Base-by-base conservation (phyloP, 53 echinoderm and acorn worm genomes). In the Paracentrotus lividus region DNA sequence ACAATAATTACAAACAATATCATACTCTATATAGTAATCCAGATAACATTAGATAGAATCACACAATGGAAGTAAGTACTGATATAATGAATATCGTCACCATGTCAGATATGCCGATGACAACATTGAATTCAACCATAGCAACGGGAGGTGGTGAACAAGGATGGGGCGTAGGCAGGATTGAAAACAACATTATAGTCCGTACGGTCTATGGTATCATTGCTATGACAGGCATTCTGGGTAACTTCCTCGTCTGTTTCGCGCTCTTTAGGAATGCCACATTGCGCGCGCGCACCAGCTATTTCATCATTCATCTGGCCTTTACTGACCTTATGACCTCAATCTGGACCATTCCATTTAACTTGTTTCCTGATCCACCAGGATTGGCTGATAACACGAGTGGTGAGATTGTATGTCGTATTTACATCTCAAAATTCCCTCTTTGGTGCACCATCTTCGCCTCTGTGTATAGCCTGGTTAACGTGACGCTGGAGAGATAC, bases 261-360 rank as follows among this genome's bases (percentile, higher is more conserved):
- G 95, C 95, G 23, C 84, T 97, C 8, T 38, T 95, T 16, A 94
- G 98, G 38, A 95, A 95, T 18, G 93, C 95, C 7, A 85, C 94
- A 44, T 76, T 98, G 36, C 96, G 98, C 61, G 93, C 95, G 32
- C 76, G 95, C 55, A 98, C 98, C 67, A 98, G 97, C 56, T 78
- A 97, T 32, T 98, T 98, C 78, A 95, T 98, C 78, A 92, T 97
- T 21, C 97, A 97, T 42, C 96, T 98, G 3, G 95, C 98, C 23
- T 61, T 96, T 5, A 93, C 97, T 4, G 98, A 98, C 92, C 94
- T 98, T 26, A 33, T 97, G 32, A 95, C 97, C 7, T 98, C 94
- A 47, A 38, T 93, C n/a, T 97, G 97, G 97, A 92, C 94, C 40
- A 95, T 98, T 24, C 96, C 97, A 3, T 97, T 98, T 56, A 91